Percentiles rank a stretch among this genome's conserved stretches.
phyloP scores from a whole-genome alignment of 2,113 vertebrate species.

The Asarcornis scutulata region DNA sequence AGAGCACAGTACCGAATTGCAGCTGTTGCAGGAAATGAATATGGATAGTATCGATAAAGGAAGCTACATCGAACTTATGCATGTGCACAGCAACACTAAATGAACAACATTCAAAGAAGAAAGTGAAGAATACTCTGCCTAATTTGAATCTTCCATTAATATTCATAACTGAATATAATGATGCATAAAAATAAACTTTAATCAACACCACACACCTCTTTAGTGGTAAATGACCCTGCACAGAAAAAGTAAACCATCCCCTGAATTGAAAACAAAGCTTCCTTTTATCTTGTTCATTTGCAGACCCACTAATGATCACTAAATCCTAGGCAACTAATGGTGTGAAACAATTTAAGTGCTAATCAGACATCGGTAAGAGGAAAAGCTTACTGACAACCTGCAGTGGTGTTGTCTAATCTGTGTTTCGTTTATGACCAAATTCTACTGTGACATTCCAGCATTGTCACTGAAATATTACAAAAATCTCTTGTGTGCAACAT shows the following conservation, averaged over 20 bases:
- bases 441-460: neutral
- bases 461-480: neutral
- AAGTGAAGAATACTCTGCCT: neutral
- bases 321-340: neutral
- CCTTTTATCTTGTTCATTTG: conserved; percentile 28
- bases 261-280: neutral
- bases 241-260: neutral
- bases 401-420: neutral
- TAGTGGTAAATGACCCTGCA: neutral
- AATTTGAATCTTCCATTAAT: neutral
- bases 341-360: conserved; percentile 23
- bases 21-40: neutral
- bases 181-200: conserved; percentile 20
- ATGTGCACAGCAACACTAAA: neutral
- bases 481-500: neutral
- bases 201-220: neutral
- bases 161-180: neutral
- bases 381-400: neutral
- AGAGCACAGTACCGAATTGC: neutral
- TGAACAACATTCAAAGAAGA: neutral
- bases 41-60: neutral
- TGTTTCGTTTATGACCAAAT: neutral
- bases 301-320: neutral
- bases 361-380: neutral
- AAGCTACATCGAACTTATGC: neutral